A percentile compares a stretch with the other conserved stretches of the same genome.
Conservation (phyloP, 2,888 invertebrate species). For the Caenorhabditis angaria region DNA sequence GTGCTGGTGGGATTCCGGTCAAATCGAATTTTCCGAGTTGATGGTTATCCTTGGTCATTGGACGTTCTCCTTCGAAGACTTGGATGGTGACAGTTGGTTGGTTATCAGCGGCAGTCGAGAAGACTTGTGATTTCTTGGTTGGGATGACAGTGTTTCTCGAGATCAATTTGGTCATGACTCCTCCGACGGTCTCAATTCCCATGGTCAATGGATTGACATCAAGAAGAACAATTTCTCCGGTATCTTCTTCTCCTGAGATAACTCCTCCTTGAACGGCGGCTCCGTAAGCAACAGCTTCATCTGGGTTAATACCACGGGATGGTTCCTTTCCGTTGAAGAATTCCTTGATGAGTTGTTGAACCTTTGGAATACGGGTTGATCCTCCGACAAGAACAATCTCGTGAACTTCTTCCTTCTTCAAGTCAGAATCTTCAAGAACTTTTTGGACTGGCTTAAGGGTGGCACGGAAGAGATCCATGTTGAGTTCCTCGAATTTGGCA, state of each 20-base stretch:
- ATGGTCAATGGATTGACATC: constrained; percentile 98
- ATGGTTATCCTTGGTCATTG: constrained; percentile 99
- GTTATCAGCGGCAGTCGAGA: constrained; percentile 98
- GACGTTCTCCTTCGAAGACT: constrained; percentile 97
- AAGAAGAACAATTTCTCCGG: constrained; percentile 89
- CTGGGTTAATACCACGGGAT: constrained; percentile 79
- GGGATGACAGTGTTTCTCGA: constrained; percentile 97
- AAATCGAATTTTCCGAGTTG: constrained; percentile 93
- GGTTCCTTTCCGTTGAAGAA: constrained; percentile 98
- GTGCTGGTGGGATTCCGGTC: constrained; percentile 76
- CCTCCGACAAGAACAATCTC: constrained; percentile 99
- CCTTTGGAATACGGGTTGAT: constrained; percentile 97
- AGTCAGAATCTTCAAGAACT: constrained; percentile 94
- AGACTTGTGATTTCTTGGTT: constrained; percentile 98
- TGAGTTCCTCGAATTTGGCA: constrained; percentile 82
- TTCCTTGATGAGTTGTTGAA: constrained; percentile 78
- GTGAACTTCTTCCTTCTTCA: constrained; percentile 97
- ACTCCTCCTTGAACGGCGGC: constrained; percentile 95
- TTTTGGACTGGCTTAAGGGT: constrained; percentile 90
- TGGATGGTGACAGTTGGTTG: constrained; percentile 98
- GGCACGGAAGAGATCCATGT: constrained; percentile 79
- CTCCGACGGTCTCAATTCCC: constrained; percentile 99
- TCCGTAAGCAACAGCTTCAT: constrained; percentile 98
- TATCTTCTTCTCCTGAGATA: constrained; percentile 87
- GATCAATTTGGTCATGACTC: constrained; percentile 98